Percentiles rank a stretch among this genome's conserved stretches.
These are phyloP conservation scores for Limenitis camilla DNA, from an alignment of 2,888 invertebrate species.

Conservation along the genomic window DNA sequence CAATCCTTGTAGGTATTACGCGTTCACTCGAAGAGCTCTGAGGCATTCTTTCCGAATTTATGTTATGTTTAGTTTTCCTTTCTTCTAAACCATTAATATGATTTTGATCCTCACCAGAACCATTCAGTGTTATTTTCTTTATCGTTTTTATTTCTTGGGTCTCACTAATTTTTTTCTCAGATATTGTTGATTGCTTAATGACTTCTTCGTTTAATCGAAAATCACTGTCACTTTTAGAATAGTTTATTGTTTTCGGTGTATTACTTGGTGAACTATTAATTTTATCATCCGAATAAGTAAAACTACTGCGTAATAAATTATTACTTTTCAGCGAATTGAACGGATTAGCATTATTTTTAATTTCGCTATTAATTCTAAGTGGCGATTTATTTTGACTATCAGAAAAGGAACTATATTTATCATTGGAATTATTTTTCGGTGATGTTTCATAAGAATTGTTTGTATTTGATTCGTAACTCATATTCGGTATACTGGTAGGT, in stretches of 20 bases:
- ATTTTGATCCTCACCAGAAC: conserved; percentile 37
- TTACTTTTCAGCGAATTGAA: conserved; percentile 50
- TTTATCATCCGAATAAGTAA: conserved; percentile 41
- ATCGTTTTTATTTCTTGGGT: conserved; percentile 68
- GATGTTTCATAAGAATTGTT: conserved; percentile 8
- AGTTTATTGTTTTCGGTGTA: conserved; percentile 41
- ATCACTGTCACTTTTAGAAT: conserved; percentile 55
- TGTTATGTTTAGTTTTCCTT: conserved; percentile 2
- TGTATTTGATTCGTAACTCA: conserved; percentile 35
- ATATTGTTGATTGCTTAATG: conserved; percentile 53
- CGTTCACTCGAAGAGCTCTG: conserved; percentile 10
- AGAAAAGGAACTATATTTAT: conserved; percentile 35
- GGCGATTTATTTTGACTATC: conserved; percentile 34
- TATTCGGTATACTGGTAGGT: conserved; percentile 43
- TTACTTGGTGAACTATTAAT: conserved; percentile 41
- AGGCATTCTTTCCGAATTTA: neutral
- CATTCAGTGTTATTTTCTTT: conserved; percentile 61
- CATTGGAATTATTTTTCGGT: conserved; percentile 30
- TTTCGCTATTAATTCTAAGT: conserved; percentile 38
- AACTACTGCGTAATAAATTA: conserved; percentile 55
- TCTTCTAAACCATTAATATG: conserved; percentile 9
- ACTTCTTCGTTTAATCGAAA: conserved; percentile 54
- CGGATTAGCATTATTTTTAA: conserved; percentile 41
- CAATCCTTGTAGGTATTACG: conserved; percentile 9
- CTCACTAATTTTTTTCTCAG: conserved; percentile 47